Evolutionary conservation across 2,113 vertebrate species (phyloP), one percentile per base, ranked within the genome.

Genomic region (Misgurnus mizolepis): DNA sequence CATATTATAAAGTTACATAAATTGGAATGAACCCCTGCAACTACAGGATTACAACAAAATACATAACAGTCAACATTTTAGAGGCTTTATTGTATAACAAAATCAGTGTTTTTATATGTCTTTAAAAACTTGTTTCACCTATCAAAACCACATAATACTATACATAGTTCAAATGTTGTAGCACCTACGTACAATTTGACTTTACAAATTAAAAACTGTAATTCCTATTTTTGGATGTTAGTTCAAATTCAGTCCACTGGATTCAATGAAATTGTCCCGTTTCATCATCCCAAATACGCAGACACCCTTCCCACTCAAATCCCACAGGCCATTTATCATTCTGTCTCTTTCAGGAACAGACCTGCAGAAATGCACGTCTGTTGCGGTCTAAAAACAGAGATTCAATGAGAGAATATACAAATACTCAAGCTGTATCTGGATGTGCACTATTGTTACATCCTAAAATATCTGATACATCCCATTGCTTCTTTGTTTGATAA

Each of bases 1-100:
- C 17, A 72, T 58, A 72, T 41, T 58, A 41, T 15, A 72, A 50
- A 72, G 27, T 55, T 55, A 8, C 27, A 55, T 39, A 55, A 70
- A 55, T 55, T 5, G 8, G 8, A 50, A 14, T 69, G 47, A 50
- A 50, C 47, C 22, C 15, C 49, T 70, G 68, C 27, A 39, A 22
- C 45, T n/a, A 50, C 41, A n/a, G 41, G 12, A 53, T 53, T 14
- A 12, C 14, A 53, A 53, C 12, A 14, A 0, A 53, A 15, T 15
- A 1, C 50, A 53, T 53, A 10, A 12, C 6, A 12, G 12, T 50
- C 49, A 34, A 34, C 27, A 34, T 34, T 34, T 34, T 34, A 34
- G 27, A 3, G 27, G 27, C 27, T 34, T 34, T 1, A 34, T 34
- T 34, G 27, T 34, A 34, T 34, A 34, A 34, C 27, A 34, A 34